Base-by-base conservation (phyloP, 2,888 invertebrate species). In the Entomobrya proxima region DNA sequence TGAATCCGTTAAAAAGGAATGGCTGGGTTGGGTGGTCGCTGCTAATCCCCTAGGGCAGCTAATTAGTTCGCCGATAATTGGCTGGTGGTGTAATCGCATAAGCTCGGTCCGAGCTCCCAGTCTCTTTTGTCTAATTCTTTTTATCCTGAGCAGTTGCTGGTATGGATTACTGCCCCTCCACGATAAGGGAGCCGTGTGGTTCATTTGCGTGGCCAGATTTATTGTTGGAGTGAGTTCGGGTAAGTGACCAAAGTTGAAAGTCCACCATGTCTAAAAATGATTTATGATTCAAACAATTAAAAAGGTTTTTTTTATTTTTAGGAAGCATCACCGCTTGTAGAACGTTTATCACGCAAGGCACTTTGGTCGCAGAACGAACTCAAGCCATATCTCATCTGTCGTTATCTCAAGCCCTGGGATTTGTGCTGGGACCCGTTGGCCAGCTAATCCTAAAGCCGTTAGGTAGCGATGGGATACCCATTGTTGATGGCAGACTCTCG, bases 21-120 rank as follows among this genome's bases (percentile, higher is more conserved):
- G 95, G 91, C 94, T 96, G 94, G 96, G 97, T 6, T 94, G 95
- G 90, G 94, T 96, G 74, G 96, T 97, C 75, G 97, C 96, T 44
- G 96, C 96, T 32, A 96, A 96, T 93, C 97, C 97, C 15, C 93
- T 97, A 86, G 97, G 95, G 0, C 97, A 97, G 93, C 95, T 97
- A 94, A 91, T 96, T 85, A 96, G 96, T 91, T 96, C 96, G 24
- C 97, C 97, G 2, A 92, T 96, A 88, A 94, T 96, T 88, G 97
- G 97, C 55, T 95, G 95, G 94, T 96, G 96, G 96, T 95, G 95
- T 75, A 96, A 96, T 92, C 94, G 94, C 91, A 92, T 95, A 32
- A 94, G 95, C 75, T 94, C 94, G 0, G 95, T 95, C 89, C 94
- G 96, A 84, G 91, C 95, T 81, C 96, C 96, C 0, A 92, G 96